Conservation (phyloP, 1,140 invertebrate genomes). For the Tetragnatha versicolor region DNA sequence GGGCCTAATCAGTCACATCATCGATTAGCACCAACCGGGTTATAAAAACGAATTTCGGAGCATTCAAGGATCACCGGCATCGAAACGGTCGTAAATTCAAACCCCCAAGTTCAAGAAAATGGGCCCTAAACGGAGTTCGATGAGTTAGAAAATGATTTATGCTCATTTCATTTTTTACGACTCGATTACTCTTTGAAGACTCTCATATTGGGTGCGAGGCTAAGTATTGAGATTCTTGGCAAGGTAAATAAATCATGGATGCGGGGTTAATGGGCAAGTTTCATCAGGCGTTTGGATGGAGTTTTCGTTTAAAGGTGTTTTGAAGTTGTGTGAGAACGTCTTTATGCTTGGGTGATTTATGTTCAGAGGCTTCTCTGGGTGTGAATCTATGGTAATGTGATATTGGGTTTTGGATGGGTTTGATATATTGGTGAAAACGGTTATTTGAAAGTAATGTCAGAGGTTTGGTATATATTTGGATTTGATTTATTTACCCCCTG, state of each 20-base stretch:
- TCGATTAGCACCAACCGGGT: constrained; percentile 4
- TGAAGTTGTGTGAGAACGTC: no score
- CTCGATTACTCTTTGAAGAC: not conserved
- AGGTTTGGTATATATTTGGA: no score
- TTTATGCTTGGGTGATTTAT: no score
- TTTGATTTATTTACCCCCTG: no score
- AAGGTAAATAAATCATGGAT: constrained; percentile 1
- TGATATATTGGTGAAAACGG: no score
- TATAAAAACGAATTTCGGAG: not conserved
- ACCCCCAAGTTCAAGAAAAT: constrained; percentile 21
- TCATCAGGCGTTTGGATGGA: not conserved
- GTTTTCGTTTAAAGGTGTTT: not conserved
- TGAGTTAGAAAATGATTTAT: constrained; percentile 21
- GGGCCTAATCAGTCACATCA: constrained; percentile 11
- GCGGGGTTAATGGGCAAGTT: not conserved
- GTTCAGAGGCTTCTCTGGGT: no score
- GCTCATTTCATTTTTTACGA: constrained; percentile 15
- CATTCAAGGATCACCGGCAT: not conserved
- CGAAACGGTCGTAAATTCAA: constrained; percentile 8
- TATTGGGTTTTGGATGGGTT: no score
- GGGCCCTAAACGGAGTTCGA: constrained; percentile 12
- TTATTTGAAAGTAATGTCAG: no score
- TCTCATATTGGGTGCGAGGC: not conserved
- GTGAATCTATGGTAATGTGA: no score
- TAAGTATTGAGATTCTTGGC: constrained; percentile 24